A percentile compares a stretch with the other conserved stretches of the same genome.
Conservation (phyloP, 1,140 invertebrate genomes). For the Drosophila subpulchrella region DNA sequence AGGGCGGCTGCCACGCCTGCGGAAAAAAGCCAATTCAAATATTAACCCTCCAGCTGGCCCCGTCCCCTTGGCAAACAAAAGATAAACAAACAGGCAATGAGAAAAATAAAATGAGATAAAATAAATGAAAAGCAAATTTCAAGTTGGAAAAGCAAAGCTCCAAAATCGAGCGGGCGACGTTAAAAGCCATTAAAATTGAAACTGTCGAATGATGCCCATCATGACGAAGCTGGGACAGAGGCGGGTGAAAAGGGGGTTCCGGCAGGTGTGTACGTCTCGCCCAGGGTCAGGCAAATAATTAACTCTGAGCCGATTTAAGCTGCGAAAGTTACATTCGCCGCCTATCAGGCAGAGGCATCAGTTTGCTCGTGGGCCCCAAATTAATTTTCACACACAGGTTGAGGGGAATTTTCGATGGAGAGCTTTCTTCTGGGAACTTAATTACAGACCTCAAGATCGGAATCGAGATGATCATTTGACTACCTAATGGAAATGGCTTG, state of each 20-base stretch:
- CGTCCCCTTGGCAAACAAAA: constrained; percentile 2
- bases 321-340: constrained; percentile 14
- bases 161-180: constrained; percentile 33
- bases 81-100: constrained; percentile 28
- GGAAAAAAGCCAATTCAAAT: constrained; percentile 45
- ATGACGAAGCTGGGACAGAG: not conserved
- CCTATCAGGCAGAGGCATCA: constrained; percentile 8
- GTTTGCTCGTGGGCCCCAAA: not conserved
- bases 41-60: constrained; percentile 26
- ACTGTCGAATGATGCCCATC: constrained; percentile 52
- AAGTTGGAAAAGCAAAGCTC: constrained; percentile 31
- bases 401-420: not conserved
- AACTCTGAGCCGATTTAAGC: constrained; percentile 43
- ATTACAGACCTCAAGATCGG: constrained; percentile 1
- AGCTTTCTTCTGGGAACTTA: constrained; percentile 19
- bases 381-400: constrained; percentile 37
- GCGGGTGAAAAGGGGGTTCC: not conserved
- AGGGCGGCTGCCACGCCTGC: constrained; percentile 16
- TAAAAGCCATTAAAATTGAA: constrained; percentile 75
- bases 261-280: constrained; percentile 30
- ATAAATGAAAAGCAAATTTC: constrained; percentile 60
- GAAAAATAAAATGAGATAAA: constrained; percentile 50
- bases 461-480: not conserved
- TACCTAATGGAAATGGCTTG: not conserved
- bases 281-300: constrained; percentile 57